phyloP scores from a whole-genome alignment of 2,888 invertebrate genomes.

The Trachelus stipa region DNA sequence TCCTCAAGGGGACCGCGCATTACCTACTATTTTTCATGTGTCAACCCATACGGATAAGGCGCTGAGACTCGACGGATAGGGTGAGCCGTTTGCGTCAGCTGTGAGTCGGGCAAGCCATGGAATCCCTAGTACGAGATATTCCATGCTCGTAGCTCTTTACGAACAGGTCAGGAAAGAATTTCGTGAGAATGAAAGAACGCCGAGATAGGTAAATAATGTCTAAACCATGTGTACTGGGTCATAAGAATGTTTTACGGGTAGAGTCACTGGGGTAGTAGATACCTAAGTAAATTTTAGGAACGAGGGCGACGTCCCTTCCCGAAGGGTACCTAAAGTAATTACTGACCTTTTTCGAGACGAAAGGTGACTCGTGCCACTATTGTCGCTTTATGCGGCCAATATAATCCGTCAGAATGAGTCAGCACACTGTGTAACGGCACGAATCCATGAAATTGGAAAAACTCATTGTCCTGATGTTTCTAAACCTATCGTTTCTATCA shows the following conservation, averaged over 20 bases:
- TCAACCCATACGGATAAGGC: slow-evolving; percentile 15
- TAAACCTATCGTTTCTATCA: neutral
- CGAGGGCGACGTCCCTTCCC: neutral
- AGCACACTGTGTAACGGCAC: neutral
- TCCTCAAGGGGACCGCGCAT: neutral
- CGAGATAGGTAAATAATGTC: neutral
- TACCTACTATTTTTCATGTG: slow-evolving; percentile 16
- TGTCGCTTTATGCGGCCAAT: neutral
- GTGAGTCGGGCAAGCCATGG: neutral
- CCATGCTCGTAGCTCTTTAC: neutral
- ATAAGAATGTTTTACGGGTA: neutral
- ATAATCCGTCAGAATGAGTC: neutral
- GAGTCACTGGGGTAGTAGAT: neutral
- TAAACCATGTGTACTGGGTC: neutral
- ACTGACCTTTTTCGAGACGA: neutral
- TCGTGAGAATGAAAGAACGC: neutral
- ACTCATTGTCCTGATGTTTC: neutral
- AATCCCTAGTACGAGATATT: neutral
- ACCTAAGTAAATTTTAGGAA: neutral
- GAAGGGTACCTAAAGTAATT: neutral
- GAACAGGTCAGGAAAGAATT: neutral
- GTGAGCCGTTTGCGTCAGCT: slow-evolving; percentile 17
- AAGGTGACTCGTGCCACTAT: neutral
- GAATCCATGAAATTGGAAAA: neutral
- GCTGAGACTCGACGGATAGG: slow-evolving; percentile 5